A percentile compares a stretch with the other conserved stretches of the same genome.
These are phyloP conservation scores for Pseudotriccus pelzelni DNA, from an alignment of 2,797 vertebrate genomes.

Conservation along the genomic window DNA sequence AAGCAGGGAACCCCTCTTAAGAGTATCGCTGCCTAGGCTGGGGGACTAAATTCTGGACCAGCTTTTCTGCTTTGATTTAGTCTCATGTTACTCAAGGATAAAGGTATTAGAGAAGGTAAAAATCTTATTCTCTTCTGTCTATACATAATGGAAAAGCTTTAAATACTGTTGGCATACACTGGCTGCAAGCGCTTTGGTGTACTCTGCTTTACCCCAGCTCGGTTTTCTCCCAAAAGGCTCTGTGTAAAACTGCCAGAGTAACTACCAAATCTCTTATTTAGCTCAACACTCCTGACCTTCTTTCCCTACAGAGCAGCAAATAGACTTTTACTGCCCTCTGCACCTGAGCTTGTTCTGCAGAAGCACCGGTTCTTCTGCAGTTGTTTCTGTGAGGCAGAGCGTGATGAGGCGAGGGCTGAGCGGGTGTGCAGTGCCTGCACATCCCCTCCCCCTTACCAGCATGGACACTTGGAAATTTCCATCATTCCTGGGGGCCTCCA, in stretches of 20 bases:
- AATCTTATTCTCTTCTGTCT: neutral
- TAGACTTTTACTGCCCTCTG: neutral
- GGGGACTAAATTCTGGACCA: neutral
- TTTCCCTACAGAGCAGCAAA: neutral
- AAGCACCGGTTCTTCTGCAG: neutral
- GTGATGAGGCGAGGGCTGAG: neutral
- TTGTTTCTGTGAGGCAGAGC: neutral
- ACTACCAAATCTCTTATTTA: neutral
- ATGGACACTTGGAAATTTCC: rapidly evolving
- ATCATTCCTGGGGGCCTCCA: neutral
- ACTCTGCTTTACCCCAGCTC: neutral
- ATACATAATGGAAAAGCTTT: neutral
- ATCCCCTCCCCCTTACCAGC: rapidly evolving
- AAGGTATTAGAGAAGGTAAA: neutral
- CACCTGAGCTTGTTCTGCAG: neutral
- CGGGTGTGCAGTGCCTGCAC: rapidly evolving
- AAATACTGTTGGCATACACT: neutral
- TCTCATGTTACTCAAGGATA: neutral
- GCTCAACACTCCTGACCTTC: neutral
- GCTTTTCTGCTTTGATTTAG: neutral
- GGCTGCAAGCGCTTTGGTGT: neutral
- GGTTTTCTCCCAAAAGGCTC: neutral
- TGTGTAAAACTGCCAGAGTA: neutral
- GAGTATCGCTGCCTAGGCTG: neutral
- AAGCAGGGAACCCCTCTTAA: neutral